Evolutionary conservation across 64 coral and sea anemone genomes (phyloP).

Genomic region (Platygyra sinensis): DNA sequence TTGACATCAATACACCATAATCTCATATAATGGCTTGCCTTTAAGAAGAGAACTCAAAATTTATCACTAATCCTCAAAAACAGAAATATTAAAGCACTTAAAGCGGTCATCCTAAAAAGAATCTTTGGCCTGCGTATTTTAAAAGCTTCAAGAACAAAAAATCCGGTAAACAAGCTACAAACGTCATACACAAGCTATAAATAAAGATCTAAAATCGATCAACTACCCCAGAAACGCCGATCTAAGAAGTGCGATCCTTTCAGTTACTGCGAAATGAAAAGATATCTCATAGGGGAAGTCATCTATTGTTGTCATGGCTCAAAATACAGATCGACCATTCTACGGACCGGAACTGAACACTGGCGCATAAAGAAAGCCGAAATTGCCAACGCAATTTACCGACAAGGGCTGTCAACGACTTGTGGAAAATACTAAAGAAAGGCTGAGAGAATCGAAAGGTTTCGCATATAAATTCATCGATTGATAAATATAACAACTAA

Average conservation of each 20-base stretch:
- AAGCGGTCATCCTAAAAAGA: background rate
- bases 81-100: background rate
- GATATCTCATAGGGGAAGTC: slow-evolving; percentile 6
- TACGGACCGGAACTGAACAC: slow-evolving; percentile 18
- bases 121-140: background rate
- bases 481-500: background rate
- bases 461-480: background rate
- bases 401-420: background rate
- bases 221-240: background rate
- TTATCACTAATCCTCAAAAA: background rate
- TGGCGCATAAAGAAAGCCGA: slow-evolving; percentile 14
- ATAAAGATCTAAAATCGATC: background rate
- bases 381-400: background rate
- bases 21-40: background rate
- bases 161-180: background rate
- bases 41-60: too few relatives aligned
- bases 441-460: background rate
- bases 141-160: background rate
- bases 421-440: background rate
- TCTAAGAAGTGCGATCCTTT: background rate
- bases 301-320: background rate
- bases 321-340: background rate
- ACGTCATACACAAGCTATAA: background rate
- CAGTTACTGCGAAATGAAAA: background rate
- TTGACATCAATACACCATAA: background rate